Evolutionary conservation across 1,140 invertebrate genomes (phyloP), one percentile per base, ranked within the genome.

Genomic region (Caenorhabditis briggsae): DNA sequence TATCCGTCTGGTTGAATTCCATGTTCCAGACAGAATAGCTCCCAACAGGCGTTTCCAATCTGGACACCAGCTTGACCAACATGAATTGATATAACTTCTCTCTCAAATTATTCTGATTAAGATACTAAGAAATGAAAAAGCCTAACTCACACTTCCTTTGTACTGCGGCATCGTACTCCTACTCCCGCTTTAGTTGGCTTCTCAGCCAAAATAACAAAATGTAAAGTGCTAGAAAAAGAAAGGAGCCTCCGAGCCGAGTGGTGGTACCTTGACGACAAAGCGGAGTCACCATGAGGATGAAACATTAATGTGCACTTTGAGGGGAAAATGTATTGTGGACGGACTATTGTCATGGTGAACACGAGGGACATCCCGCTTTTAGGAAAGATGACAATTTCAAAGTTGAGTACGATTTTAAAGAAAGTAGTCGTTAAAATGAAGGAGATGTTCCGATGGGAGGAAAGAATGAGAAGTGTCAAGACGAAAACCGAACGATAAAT

Each of bases 61-160:
- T 96, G 96, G 5, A 96, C 95, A 70, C 96, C 96, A 85, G 96
- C 96, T 93, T 96, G 96, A 82, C 96, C 96, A 90, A 96, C 95
- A 93, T 96, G 96, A 86, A 96, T 95, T 89, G 95, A 96, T 90
- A 96, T 95, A 91, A 95, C 96, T 94, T 96, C 96, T 11, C 90
- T 88, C 93, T 96, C 96, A n/a, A 82, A 86, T 82, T 93, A 93
- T 48, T 48, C 14, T 53, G 23, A 18, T 25, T 23, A n/a, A 3
- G n/a, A 20, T 8, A 46, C 11, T 5, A 25, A n/a, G 2, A 58
- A 18, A n/a, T 20, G 0, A 33, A 25, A 61, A 20, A 61, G 25
- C 11, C 0, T 0, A 78, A 50, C 70, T 78, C 9, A 78, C 70
- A 50, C 70, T 78, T 78, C 70, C 70, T 78, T 78, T 78, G n/a